A percentile compares a stretch with the other conserved stretches of the same genome.
Evolutionary conservation across 2,113 vertebrate genomes (phyloP).

Genomic region (Aptenodytes forsteri): DNA sequence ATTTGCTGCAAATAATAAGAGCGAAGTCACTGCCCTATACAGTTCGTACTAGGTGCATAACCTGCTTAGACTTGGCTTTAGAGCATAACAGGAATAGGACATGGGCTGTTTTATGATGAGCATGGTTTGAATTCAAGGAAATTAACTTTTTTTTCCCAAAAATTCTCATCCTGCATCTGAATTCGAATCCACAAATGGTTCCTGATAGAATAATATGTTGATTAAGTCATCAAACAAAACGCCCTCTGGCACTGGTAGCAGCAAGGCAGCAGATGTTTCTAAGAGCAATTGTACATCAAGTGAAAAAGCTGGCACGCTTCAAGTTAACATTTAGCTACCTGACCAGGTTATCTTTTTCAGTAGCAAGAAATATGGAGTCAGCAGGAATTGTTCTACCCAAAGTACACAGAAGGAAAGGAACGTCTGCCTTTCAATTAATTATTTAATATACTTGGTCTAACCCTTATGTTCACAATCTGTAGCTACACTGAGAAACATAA

Average conservation of each 20-base stretch:
- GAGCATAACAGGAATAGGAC: not conserved
- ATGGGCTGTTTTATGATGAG: not conserved
- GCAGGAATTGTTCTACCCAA: not conserved
- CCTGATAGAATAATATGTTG: not conserved
- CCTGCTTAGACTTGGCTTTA: not conserved
- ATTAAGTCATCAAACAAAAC: not conserved
- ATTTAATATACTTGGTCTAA: constrained; percentile 28
- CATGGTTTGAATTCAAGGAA: not conserved
- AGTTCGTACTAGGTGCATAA: not conserved
- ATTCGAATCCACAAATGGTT: not conserved
- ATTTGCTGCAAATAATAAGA: not conserved
- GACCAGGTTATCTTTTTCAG: not conserved
- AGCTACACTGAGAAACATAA: constrained; percentile 18
- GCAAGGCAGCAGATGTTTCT: constrained; percentile 2
- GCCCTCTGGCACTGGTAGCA: not conserved
- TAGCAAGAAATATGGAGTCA: not conserved
- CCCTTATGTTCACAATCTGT: constrained; percentile 50
- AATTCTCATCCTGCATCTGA: not conserved
- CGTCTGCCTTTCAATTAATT: constrained; percentile 20
- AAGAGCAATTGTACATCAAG: not conserved
- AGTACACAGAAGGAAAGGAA: constrained; percentile 7
- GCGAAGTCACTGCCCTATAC: not conserved
- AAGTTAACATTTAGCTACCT: not conserved
- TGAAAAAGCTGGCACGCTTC: not conserved
- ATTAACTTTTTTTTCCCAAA: not conserved